Percentiles rank a stretch among this genome's conserved stretches.
Evolutionary conservation across 2,113 vertebrate species (phyloP).

Genomic region (Poeciliopsis prolifica): DNA sequence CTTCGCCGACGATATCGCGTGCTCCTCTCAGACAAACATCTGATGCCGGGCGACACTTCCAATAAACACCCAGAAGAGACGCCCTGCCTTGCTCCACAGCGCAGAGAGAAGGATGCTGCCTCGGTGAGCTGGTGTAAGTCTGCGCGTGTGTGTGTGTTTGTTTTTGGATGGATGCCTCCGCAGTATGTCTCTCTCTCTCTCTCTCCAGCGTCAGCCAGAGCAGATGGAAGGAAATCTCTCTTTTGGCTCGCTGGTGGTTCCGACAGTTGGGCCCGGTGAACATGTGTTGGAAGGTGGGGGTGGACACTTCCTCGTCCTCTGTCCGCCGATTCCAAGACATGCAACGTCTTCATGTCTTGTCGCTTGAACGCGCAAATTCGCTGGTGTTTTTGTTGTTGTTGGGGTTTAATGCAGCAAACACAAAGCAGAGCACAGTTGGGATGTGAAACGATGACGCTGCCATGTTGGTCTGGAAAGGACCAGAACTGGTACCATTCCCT

Average conservation of each 20-base stretch:
- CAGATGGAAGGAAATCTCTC: slow-evolving; percentile 1
- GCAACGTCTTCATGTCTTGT: not conserved
- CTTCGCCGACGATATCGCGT: slow-evolving; percentile 22
- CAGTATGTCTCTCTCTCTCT: not conserved
- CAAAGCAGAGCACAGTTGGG: too few species aligned
- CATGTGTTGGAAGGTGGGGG: slow-evolving; percentile 46
- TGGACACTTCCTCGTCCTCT: slow-evolving; percentile 12
- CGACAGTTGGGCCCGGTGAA: slow-evolving; percentile 34
- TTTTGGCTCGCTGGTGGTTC: slow-evolving; percentile 8
- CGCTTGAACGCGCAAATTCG: not conserved
- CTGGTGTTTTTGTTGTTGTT: not conserved
- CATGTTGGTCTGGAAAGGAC: too few species aligned
- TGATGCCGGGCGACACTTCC: slow-evolving; percentile 20
- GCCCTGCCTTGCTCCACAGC: not conserved
- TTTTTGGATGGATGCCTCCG: not conserved
- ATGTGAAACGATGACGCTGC: too few species aligned
- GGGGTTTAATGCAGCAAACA: not conserved
- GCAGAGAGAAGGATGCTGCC: not conserved
- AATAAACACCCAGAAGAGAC: slow-evolving; percentile 33
- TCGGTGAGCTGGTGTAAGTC: not conserved
- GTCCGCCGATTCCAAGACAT: not conserved
- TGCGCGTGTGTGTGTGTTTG: not conserved
- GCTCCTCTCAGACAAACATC: slow-evolving; percentile 47
- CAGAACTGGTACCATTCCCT: too few species aligned
- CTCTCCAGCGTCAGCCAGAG: slow-evolving; percentile 13